Conservation (phyloP, 1,140 invertebrate genomes). For the Megalonaias nervosa region DNA sequence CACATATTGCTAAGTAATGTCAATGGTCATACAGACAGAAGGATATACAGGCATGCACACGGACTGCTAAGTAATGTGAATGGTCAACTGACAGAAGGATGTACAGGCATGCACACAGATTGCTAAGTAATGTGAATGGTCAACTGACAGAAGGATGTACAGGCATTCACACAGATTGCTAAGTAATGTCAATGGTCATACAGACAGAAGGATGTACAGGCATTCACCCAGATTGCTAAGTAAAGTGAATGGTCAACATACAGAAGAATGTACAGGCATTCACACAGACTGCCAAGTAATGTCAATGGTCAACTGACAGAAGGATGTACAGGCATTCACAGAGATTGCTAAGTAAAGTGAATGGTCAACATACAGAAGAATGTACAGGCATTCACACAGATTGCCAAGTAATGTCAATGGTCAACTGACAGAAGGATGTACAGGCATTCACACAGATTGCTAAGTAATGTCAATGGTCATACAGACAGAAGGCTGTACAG, state of each 20-base stretch:
- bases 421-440: background rate
- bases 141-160: background rate
- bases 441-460: background rate
- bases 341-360: no score
- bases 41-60: background rate
- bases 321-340: no score
- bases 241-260: background rate
- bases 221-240: background rate
- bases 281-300: background rate
- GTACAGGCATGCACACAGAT: background rate
- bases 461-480: background rate
- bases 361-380: background rate
- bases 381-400: background rate
- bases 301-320: background rate
- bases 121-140: background rate
- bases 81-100: background rate
- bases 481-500: no score
- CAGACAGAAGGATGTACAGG: background rate
- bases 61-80: background rate
- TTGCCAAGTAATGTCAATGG: constrained; percentile 1
- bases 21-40: background rate
- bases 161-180: background rate
- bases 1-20: no score
- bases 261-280: background rate
- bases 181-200: background rate